Evolutionary conservation across 1,140 invertebrate species (phyloP).

Genomic region (Drosophila ironensis): DNA sequence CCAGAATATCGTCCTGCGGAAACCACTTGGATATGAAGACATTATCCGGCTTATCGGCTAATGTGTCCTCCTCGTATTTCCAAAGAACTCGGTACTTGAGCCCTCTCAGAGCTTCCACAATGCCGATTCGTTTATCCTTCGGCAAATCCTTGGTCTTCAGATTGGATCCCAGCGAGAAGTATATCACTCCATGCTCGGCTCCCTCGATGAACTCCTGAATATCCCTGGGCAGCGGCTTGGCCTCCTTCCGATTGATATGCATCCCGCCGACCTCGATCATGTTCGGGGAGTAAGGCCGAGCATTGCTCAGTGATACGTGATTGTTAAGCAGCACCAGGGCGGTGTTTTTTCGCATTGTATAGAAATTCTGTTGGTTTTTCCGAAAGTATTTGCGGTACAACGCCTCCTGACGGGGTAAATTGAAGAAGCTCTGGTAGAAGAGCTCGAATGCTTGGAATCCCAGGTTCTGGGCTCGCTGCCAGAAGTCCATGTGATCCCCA

Average conservation of each 20-base stretch:
- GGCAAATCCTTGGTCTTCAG: conserved; percentile 83
- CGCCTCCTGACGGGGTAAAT: conserved; percentile 69
- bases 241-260: conserved; percentile 80
- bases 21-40: conserved; percentile 86
- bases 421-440: conserved; percentile 21
- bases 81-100: conserved; percentile 86
- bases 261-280: no score
- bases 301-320: conserved; percentile 83
- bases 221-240: conserved; percentile 76
- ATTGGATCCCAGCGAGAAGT: conserved; percentile 86
- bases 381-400: conserved; percentile 80
- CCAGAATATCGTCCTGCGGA: conserved; percentile 88
- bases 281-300: conserved; percentile 83
- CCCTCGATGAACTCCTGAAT: conserved; percentile 84
- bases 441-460: conserved; percentile 36
- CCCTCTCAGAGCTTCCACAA: conserved; percentile 83
- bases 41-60: conserved; percentile 84
- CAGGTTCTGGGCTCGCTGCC: conserved; percentile 81
- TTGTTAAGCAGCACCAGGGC: conserved; percentile 84
- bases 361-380: conserved; percentile 52
- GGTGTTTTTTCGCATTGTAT: conserved; percentile 75
- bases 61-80: conserved; percentile 86
- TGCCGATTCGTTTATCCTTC: conserved; percentile 81
- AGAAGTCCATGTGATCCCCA: conserved; percentile 81
- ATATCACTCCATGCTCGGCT: conserved; percentile 84